A percentile compares a stretch with the other conserved stretches of the same genome.
Conservation (phyloP, 2,888 invertebrate genomes). For the Sepioteuthis lessoniana region DNA sequence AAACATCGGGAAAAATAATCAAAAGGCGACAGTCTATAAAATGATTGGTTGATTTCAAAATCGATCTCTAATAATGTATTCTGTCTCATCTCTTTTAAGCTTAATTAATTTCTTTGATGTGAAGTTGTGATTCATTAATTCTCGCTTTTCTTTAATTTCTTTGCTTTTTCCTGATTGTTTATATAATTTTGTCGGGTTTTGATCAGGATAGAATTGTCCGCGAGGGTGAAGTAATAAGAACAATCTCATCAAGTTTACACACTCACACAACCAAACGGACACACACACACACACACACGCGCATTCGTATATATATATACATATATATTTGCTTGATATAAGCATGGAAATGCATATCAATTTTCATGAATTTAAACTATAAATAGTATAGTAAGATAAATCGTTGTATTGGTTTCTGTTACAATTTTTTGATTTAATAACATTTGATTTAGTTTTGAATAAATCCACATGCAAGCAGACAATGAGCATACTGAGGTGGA, state of each 20-base stretch:
- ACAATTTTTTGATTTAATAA: no score
- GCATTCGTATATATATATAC: not conserved
- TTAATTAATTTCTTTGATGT: slow-evolving; percentile 17
- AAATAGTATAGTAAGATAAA: no score
- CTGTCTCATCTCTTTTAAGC: not conserved
- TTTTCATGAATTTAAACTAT: no score
- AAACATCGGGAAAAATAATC: not conserved
- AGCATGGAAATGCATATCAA: no score
- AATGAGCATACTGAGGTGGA: no score
- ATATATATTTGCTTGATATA: no score
- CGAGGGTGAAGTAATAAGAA: not conserved
- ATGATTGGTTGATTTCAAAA: not conserved
- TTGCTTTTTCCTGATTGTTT: no score
- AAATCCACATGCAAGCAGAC: no score
- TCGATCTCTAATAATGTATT: not conserved
- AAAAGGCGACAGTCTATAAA: not conserved
- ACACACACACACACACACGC: not conserved
- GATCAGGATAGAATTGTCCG: no score
- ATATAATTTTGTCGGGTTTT: no score
- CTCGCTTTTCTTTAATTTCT: not conserved
- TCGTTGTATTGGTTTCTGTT: no score
- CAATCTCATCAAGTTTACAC: not conserved
- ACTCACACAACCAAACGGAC: not conserved
- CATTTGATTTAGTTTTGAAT: no score
- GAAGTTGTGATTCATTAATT: not conserved